These are phyloP conservation scores for Lithobius niger DNA, from an alignment of 1,140 invertebrate species.

Conservation along the genomic window DNA sequence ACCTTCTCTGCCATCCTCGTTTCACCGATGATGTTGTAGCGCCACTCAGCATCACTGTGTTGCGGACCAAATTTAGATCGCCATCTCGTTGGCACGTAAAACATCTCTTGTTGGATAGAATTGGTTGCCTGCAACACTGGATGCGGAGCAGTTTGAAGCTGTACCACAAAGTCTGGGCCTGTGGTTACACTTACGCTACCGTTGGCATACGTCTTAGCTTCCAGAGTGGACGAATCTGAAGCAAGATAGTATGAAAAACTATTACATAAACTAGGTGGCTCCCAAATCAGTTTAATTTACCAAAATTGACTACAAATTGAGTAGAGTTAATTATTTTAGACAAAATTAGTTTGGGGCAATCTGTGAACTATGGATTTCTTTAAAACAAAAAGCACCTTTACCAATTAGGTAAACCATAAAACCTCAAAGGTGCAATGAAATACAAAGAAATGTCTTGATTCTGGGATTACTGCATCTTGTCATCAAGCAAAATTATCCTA, in stretches of 20 bases:
- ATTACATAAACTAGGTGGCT: too few species aligned
- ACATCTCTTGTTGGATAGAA: conserved; percentile 80
- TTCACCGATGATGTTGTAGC: conserved; percentile 16
- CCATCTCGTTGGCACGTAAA: conserved; percentile 70
- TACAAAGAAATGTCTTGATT: too few species aligned
- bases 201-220: conserved; percentile 32
- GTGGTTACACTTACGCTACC: conserved; percentile 34
- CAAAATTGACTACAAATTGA: not conserved
- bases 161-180: conserved; percentile 31
- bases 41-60: conserved; percentile 21
- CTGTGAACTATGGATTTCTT: too few species aligned
- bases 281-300: not conserved
- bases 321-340: not conserved
- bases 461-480: too few species aligned
- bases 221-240: conserved; percentile 23
- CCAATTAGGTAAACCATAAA: too few species aligned
- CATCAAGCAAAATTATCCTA: too few species aligned
- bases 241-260: too few species aligned
- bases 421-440: too few species aligned
- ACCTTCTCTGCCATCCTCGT: conserved; percentile 14
- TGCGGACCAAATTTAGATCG: conserved; percentile 18
- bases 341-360: too few species aligned
- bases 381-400: too few species aligned
- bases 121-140: conserved; percentile 70
- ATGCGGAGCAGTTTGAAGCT: conserved; percentile 53